phyloP scores from a whole-genome alignment of 2,888 invertebrate genomes.

The Boloria selene region DNA sequence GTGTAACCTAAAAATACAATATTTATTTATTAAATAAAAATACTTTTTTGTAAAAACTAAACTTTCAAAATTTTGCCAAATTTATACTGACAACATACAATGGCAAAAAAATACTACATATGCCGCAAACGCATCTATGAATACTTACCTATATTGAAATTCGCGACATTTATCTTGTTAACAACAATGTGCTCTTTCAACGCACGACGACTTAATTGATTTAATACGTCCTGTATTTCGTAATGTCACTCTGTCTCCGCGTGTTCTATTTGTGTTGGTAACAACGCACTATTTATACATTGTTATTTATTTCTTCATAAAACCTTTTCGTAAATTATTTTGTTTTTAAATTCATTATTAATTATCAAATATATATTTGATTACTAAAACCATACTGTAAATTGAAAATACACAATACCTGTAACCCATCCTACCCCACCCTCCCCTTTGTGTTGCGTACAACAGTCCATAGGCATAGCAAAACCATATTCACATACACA shows the following conservation, averaged over 20 bases:
- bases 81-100: no score
- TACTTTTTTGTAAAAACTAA: no score
- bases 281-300: conserved; percentile 37
- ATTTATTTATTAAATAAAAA: no score
- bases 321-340: no score
- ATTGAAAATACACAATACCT: conserved; percentile 9
- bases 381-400: neutral
- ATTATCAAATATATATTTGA: neutral
- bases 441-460: conserved; percentile 58
- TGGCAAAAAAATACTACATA: neutral
- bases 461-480: conserved; percentile 61
- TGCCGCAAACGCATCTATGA: neutral
- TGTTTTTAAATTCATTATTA: no score
- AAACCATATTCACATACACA: conserved; percentile 72
- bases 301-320: conserved; percentile 1
- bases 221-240: conserved; percentile 60
- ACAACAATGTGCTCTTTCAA: conserved; percentile 58
- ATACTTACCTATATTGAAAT: conserved; percentile 18
- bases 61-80: no score
- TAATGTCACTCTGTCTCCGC: conserved; percentile 57
- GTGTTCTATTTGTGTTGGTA: conserved; percentile 59
- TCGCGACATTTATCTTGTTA: conserved; percentile 50
- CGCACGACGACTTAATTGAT: conserved; percentile 59
- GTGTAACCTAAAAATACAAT: conserved; percentile 14
- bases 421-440: conserved; percentile 29